Percentiles rank a stretch among this genome's conserved stretches.
Conservation (phyloP, 2,888 invertebrate species). For the Dryobota labecula region DNA sequence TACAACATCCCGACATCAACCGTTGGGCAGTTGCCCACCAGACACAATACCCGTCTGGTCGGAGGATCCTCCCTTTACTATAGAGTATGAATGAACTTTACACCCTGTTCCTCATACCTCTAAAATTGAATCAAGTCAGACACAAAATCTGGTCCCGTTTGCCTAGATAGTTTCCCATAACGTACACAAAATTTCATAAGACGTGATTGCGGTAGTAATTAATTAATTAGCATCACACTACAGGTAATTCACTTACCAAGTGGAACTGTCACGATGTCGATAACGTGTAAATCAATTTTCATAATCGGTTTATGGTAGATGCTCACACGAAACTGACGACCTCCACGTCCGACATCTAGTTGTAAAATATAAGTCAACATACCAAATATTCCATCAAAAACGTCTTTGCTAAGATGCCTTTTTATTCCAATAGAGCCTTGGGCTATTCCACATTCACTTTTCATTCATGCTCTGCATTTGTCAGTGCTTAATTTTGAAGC, state of each 20-base stretch:
- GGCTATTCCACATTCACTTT: conserved; percentile 50
- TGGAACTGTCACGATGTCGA: conserved; percentile 18
- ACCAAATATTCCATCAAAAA: conserved; percentile 2
- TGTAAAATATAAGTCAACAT: neutral
- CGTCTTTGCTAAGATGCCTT: neutral
- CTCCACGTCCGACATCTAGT: neutral
- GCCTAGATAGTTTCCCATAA: conserved; percentile 5
- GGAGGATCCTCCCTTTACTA: too few species aligned
- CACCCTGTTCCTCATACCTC: too few species aligned
- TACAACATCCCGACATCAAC: too few species aligned
- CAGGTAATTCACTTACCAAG: conserved; percentile 7
- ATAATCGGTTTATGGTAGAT: neutral
- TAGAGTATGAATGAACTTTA: too few species aligned
- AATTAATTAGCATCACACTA: conserved; percentile 31
- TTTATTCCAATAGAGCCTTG: conserved; percentile 50
- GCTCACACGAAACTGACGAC: neutral
- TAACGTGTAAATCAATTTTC: conserved; percentile 5
- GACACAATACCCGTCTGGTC: too few species aligned
- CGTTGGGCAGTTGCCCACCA: too few species aligned
- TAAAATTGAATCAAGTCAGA: too few species aligned
- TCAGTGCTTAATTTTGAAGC: conserved; percentile 40
- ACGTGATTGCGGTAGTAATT: conserved; percentile 14
- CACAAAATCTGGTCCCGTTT: neutral
- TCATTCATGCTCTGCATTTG: conserved; percentile 42
- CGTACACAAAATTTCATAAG: neutral